These are phyloP conservation scores for Trachythela sp. DNA, from an alignment of 64 coral and sea anemone genomes.

Conservation along the genomic window DNA sequence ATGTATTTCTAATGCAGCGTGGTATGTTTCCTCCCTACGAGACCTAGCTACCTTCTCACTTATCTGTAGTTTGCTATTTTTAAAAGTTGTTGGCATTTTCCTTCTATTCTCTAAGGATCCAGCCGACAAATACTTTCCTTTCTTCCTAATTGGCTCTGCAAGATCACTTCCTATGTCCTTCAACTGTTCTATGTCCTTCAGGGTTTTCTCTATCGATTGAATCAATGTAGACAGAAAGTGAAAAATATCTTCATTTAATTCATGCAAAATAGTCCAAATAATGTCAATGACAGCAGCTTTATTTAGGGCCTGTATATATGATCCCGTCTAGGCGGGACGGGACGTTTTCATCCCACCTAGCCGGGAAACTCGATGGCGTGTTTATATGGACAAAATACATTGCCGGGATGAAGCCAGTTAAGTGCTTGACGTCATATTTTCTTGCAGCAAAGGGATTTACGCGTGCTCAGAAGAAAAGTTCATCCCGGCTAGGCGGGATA, in stretches of 20 bases:
- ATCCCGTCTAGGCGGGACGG: no score
- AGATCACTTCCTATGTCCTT: background rate
- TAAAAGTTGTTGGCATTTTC: conserved; percentile 18
- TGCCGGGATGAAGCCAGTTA: no score
- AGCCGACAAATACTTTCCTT: background rate
- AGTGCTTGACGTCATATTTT: no score
- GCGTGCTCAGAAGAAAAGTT: no score
- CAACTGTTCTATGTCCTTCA: background rate
- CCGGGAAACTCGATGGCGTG: no score
- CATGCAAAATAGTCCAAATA: background rate
- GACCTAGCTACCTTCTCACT: background rate
- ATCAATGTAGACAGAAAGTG: background rate
- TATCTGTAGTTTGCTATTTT: background rate
- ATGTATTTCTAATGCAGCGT: background rate
- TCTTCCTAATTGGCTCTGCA: background rate
- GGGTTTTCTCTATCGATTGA: background rate
- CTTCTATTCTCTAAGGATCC: background rate
- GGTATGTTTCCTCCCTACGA: conserved; percentile 2
- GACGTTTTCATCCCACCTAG: no score
- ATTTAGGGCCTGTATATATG: no score
- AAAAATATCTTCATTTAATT: background rate
- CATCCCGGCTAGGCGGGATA: no score
- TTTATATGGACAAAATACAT: no score
- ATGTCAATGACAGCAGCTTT: no score
- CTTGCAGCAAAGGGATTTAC: no score